Percentiles rank a stretch among this genome's conserved stretches.
Evolutionary conservation across 1,140 invertebrate genomes (phyloP).

Genomic region (Dryas iulia): DNA sequence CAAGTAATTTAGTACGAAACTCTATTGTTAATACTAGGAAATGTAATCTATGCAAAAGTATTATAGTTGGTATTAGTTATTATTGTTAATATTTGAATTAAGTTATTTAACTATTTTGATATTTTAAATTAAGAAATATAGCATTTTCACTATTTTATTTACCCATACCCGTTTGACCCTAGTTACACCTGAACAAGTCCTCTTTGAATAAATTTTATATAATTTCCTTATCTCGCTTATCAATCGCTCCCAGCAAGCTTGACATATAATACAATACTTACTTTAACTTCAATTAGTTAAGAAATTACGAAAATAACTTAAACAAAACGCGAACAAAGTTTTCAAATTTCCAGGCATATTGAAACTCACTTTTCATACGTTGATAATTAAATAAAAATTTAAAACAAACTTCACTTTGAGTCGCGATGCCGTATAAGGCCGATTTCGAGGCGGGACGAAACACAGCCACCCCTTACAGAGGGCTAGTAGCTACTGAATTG

Average conservation of each 20-base stretch:
- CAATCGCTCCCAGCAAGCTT: no score
- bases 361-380: slow-evolving; percentile 2
- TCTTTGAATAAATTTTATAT: slow-evolving; percentile 14
- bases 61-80: not conserved
- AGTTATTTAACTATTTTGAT: slow-evolving; percentile 2
- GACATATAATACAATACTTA: no score
- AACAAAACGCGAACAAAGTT: not conserved
- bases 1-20: not conserved
- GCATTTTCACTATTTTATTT: slow-evolving; percentile 14
- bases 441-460: slow-evolving; percentile 16
- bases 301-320: not conserved
- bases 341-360: slow-evolving; percentile 30
- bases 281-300: slow-evolving; percentile 6
- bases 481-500: slow-evolving; percentile 63
- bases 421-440: slow-evolving; percentile 13
- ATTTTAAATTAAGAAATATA: slow-evolving; percentile 15
- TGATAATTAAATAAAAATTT: not conserved
- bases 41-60: not conserved
- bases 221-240: slow-evolving; percentile 17
- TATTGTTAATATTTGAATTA: slow-evolving; percentile 16
- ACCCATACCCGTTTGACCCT: slow-evolving; percentile 10
- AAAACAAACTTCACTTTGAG: slow-evolving; percentile 33
- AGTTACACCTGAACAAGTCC: slow-evolving; percentile 22
- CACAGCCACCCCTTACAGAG: slow-evolving; percentile 56
- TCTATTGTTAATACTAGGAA: not conserved